phyloP scores from a whole-genome alignment of 2,797 vertebrate species.

The Rhyacichthys aspro region DNA sequence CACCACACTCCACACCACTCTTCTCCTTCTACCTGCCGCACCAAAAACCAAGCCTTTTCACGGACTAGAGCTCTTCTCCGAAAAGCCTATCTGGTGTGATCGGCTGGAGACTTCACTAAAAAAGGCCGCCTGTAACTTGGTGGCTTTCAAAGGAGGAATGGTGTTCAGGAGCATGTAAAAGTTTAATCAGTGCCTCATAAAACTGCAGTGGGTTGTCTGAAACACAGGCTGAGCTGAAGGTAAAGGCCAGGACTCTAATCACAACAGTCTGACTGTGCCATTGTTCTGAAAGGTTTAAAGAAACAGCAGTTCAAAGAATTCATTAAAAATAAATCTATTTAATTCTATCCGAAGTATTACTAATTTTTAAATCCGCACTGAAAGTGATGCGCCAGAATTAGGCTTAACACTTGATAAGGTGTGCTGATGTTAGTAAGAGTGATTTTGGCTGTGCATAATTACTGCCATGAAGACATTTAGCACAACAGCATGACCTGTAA shows the following conservation, averaged over 20 bases:
- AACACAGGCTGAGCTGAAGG: constrained; percentile 27
- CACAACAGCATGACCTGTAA: too few species aligned
- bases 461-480: too few species aligned
- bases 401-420: too few species aligned
- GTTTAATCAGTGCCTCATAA: constrained; percentile 68
- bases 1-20: constrained; percentile 62
- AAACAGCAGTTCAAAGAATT: constrained; percentile 8
- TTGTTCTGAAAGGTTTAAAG: background rate
- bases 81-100: constrained; percentile 69
- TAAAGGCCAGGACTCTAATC: constrained; percentile 8
- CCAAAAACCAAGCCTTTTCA: constrained; percentile 60
- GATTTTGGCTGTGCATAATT: background rate
- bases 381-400: background rate
- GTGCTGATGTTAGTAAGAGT: too few species aligned
- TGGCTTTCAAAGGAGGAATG: constrained; percentile 63
- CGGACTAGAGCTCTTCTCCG: constrained; percentile 62
- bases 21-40: constrained; percentile 54
- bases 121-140: constrained; percentile 49
- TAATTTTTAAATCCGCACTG: background rate
- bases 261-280: constrained; percentile 12
- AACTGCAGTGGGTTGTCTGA: constrained; percentile 40
- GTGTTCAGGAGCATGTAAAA: constrained; percentile 63
- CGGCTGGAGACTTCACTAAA: constrained; percentile 56
- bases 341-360: too few species aligned
- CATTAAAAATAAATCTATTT: background rate